Base-by-base conservation (phyloP, 1,140 invertebrate genomes). In the Cydia strobilella region DNA sequence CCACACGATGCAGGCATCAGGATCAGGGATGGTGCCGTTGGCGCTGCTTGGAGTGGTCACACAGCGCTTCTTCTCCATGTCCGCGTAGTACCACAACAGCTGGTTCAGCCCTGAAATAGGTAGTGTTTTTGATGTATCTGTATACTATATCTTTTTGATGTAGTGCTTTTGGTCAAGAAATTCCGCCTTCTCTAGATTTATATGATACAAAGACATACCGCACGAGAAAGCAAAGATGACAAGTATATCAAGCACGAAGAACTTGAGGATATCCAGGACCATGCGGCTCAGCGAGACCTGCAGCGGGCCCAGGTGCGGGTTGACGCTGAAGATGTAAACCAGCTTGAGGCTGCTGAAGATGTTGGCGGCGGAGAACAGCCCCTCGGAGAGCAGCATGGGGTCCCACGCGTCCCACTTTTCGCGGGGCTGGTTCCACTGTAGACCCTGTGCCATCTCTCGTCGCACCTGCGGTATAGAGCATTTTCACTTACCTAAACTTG, bases 271-370 rank as follows among this genome's bases (percentile, higher is more conserved):
- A 90, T 99, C 98, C 94, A 99, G 97, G 74, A 99, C 97, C 98
- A 99, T 99, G 80, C 98, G 94, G 69, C 98, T 99, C 23, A 99
- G 94, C 9, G 98, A 99, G 69, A 99, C 99, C 94, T 99, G 99
- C 74, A 99, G 94, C 75, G 99, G 98, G 75, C 99, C 99, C 86
- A 99, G 94, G 93, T 99, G 98, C 27, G 99, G 98, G 94, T 99
- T 99, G 73, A 99, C 98, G 69, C 98, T 99, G 94, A 99, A 99
- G 91, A 99, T 99, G 94, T 99, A 99, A 83, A 99, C 98, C 82
- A 99, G 94, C 94, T 99, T 99, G 75, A 99, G 95, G 73, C 98
- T 99, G 94, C 98, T 98, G 94, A 77, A 99, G 90, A 99, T 99
- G 93, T 99, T 99, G 73, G 98, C 98, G 15, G 98, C 98, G 13